Evolutionary conservation across 1,140 invertebrate genomes (phyloP).

Genomic region (Drosophila kanapiae): DNA sequence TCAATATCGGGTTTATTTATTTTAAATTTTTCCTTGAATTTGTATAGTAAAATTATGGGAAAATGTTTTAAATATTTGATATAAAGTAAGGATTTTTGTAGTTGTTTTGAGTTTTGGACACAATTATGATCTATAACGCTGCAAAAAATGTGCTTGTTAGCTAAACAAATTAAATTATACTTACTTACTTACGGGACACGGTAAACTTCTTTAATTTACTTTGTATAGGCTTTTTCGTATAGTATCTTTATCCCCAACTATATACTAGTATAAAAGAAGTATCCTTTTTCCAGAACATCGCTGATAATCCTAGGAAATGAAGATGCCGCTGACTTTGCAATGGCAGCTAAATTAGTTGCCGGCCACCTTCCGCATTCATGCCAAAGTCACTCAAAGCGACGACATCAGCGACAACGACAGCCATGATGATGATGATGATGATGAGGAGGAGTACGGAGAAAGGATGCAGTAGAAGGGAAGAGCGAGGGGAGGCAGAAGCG

Average conservation of each 20-base stretch:
- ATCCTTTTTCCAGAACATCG: constrained; percentile 18
- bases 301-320: constrained; percentile 51
- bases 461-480: constrained; percentile 1
- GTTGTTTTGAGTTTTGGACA: no score
- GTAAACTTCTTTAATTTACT: no score
- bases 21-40: neutral
- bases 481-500: neutral
- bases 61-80: neutral
- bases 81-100: neutral
- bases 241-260: no score
- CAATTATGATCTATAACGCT: no score
- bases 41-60: neutral
- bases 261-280: neutral
- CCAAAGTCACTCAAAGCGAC: constrained; percentile 66
- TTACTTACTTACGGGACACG: no score
- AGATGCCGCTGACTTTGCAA: constrained; percentile 58
- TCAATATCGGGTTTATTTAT: neutral
- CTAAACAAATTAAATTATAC: no score
- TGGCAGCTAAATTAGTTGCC: constrained; percentile 76
- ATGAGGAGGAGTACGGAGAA: neutral
- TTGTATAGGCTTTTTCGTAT: no score
- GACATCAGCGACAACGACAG: constrained; percentile 48
- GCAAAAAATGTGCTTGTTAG: no score
- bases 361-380: constrained; percentile 63
- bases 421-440: constrained; percentile 14